A percentile compares a stretch with the other conserved stretches of the same genome.
These are phyloP conservation scores for Eospalax fontanierii DNA, from an alignment of 2,797 vertebrate genomes.

Conservation along the genomic window DNA sequence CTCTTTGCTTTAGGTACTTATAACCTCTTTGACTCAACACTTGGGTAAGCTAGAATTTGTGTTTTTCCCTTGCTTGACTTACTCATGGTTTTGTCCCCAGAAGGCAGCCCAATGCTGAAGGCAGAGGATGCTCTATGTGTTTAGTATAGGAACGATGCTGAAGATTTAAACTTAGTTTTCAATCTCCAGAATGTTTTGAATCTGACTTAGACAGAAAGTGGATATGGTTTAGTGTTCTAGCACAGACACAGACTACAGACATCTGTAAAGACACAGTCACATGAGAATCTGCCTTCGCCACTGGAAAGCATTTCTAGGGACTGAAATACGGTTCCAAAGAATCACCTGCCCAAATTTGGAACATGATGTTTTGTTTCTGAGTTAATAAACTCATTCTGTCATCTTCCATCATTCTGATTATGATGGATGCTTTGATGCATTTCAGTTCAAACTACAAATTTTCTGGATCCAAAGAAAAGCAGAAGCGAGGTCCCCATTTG, in stretches of 20 bases:
- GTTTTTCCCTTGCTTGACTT: no score
- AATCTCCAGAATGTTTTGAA: not conserved
- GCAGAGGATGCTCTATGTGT: not conserved
- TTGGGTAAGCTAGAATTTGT: not conserved
- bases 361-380: not conserved
- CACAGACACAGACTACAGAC: not conserved
- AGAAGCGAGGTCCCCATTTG: not conserved
- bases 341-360: not conserved
- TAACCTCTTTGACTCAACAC: not conserved
- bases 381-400: slow-evolving; percentile 30
- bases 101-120: not conserved
- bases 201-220: not conserved
- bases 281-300: not conserved
- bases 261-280: not conserved
- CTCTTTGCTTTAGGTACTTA: not conserved
- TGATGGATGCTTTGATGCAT: not conserved
- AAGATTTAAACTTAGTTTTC: not conserved
- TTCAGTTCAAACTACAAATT: not conserved
- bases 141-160: not conserved
- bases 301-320: not conserved
- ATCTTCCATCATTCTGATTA: not conserved
- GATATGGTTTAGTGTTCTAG: not conserved
- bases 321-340: not conserved
- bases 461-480: not conserved
- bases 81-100: not conserved